Conservation (phyloP, 2,888 invertebrate species). For the Bombylius discolor region DNA sequence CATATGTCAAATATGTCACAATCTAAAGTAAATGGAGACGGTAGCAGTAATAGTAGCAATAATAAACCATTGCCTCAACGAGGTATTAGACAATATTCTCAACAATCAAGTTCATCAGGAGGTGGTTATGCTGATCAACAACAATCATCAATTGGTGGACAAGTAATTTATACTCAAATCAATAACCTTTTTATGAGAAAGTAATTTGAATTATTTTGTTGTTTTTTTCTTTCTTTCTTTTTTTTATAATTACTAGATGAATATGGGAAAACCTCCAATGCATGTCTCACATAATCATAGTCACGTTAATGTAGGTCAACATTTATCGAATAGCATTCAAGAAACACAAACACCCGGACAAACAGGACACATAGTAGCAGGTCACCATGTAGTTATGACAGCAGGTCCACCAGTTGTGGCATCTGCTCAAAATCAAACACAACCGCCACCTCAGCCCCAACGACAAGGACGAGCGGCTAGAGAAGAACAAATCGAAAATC, state of each 20-base stretch:
- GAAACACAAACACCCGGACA: constrained; percentile 5
- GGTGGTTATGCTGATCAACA: constrained; percentile 24
- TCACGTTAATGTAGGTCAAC: constrained; percentile 14
- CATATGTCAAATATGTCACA: constrained; percentile 24
- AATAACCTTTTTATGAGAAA: background rate
- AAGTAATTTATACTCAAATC: background rate
- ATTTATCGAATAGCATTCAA: constrained; percentile 15
- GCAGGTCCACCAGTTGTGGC: background rate
- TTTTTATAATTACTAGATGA: constrained; percentile 9
- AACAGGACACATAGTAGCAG: constrained; percentile 8
- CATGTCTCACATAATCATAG: constrained; percentile 24
- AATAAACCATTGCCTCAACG: constrained; percentile 31
- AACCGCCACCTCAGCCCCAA: constrained; percentile 26
- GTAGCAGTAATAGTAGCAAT: constrained; percentile 18
- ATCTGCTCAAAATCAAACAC: constrained; percentile 14
- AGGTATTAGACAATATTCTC: constrained; percentile 28
- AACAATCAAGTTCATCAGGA: constrained; percentile 20
- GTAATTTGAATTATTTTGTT: background rate
- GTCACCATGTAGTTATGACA: constrained; percentile 10
- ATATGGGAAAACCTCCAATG: constrained; percentile 24
- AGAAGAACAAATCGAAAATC: constrained; percentile 40
- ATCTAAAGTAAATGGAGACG: constrained; percentile 33
- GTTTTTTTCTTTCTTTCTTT: background rate
- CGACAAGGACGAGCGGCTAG: constrained; percentile 27
- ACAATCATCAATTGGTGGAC: constrained; percentile 5